Evolutionary conservation across 1,140 invertebrate species (phyloP).

Genomic region (Trypoxylus dichotomus): DNA sequence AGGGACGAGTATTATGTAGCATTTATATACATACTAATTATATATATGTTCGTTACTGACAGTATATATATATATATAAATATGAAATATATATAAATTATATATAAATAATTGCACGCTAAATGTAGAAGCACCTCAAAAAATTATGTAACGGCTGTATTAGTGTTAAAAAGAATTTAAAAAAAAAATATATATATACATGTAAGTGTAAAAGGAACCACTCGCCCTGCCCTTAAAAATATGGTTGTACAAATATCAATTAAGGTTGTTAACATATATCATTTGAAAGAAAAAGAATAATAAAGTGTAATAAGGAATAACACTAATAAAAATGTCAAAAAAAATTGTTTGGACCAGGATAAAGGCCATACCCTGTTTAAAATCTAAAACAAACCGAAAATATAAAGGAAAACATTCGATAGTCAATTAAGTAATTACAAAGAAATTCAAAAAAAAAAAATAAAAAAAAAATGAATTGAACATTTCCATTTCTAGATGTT

Average conservation of each 20-base stretch:
- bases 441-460: no score
- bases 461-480: neutral
- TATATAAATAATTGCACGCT: conserved; percentile 39
- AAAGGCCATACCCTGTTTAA: neutral
- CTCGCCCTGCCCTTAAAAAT: conserved; percentile 38
- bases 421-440: conserved; percentile 35
- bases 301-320: conserved; percentile 8
- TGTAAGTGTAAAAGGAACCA: conserved; percentile 41
- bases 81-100: conserved; percentile 10
- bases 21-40: conserved; percentile 37
- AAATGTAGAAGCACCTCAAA: conserved; percentile 42
- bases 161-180: conserved; percentile 37
- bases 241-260: conserved; percentile 40
- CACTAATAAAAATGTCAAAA: neutral
- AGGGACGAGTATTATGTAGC: conserved; percentile 44
- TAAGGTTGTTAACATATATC: conserved; percentile 34
- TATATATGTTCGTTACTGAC: conserved; percentile 43
- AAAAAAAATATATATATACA: neutral
- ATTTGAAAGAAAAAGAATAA: conserved; percentile 23
- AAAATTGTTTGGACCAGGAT: conserved; percentile 25
- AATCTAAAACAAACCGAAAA: neutral
- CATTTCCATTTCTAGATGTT: neutral
- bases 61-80: conserved; percentile 36
- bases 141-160: conserved; percentile 44
- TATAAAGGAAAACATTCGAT: conserved; percentile 26